phyloP scores from a whole-genome alignment of 2,888 invertebrate genomes.

The Drosophila prolongata region DNA sequence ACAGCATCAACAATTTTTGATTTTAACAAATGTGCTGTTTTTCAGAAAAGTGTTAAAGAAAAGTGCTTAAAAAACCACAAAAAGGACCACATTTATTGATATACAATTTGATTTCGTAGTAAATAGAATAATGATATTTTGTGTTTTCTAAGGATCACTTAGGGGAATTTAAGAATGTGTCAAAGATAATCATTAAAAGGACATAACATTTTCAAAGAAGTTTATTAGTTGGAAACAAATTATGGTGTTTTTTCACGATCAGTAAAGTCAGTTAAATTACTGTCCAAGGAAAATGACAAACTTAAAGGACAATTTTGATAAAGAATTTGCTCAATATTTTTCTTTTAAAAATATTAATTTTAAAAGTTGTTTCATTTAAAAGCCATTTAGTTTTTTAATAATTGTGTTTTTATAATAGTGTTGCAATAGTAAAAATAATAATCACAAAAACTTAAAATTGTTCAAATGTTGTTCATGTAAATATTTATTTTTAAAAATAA shows the following conservation, averaged over 20 bases:
- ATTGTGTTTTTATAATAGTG: too few species aligned
- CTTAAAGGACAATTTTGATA: too few species aligned
- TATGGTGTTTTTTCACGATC: background rate
- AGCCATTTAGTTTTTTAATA: too few species aligned
- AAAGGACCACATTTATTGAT: background rate
- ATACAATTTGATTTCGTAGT: background rate
- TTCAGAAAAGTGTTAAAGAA: slow-evolving; percentile 3
- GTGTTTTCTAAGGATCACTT: slow-evolving; percentile 1
- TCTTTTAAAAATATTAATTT: too few species aligned
- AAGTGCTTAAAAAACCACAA: slow-evolving; percentile 4
- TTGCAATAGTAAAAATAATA: too few species aligned
- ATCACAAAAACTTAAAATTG: too few species aligned
- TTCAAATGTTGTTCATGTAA: too few species aligned
- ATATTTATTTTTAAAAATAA: too few species aligned
- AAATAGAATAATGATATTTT: background rate
- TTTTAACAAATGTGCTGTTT: slow-evolving; percentile 3
- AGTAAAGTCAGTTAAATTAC: too few species aligned
- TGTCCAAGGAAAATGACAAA: too few species aligned
- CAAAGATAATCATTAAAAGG: background rate
- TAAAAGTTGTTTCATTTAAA: too few species aligned
- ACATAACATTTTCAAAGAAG: background rate
- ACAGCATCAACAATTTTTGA: slow-evolving; percentile 7
- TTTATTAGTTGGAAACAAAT: background rate
- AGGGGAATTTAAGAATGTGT: background rate
- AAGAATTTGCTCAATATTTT: too few species aligned